Evolutionary conservation across 2,888 invertebrate genomes (phyloP).

Genomic region (Limnephilus marmoratus): DNA sequence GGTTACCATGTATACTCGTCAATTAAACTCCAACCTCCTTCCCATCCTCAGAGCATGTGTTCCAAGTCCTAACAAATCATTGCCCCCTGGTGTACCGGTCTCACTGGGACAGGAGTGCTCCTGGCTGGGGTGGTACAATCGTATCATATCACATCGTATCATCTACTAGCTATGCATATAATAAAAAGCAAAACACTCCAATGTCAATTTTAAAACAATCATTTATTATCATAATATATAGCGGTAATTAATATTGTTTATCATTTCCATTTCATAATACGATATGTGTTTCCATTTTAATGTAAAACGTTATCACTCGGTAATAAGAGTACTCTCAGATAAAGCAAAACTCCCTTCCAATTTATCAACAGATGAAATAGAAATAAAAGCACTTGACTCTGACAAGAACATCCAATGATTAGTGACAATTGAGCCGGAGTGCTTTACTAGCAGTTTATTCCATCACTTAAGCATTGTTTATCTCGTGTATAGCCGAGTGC

Average conservation of each 20-base stretch:
- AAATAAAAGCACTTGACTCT: conserved; percentile 23
- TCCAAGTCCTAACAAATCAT: too few relatives aligned
- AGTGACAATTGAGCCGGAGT: conserved; percentile 26
- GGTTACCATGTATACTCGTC: too few relatives aligned
- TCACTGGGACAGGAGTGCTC: too few relatives aligned
- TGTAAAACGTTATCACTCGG: conserved; percentile 43
- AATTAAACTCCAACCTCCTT: too few relatives aligned
- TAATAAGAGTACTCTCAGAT: conserved; percentile 53
- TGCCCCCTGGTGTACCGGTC: too few relatives aligned
- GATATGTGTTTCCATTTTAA: neutral
- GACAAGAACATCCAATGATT: neutral
- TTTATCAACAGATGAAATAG: conserved; percentile 21
- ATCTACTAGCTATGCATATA: too few relatives aligned
- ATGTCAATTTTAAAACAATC: neutral
- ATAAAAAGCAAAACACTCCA: neutral
- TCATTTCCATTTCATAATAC: neutral
- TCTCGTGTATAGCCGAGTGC: neutral
- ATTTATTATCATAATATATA: neutral
- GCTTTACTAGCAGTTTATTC: neutral
- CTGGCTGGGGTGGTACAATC: too few relatives aligned
- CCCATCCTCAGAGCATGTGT: too few relatives aligned
- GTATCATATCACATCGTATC: too few relatives aligned
- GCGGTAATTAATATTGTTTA: neutral
- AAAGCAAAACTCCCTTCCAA: conserved; percentile 50
- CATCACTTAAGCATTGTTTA: neutral